phyloP scores from a whole-genome alignment of 2,113 vertebrate genomes.

The Coreoperca whiteheadi region DNA sequence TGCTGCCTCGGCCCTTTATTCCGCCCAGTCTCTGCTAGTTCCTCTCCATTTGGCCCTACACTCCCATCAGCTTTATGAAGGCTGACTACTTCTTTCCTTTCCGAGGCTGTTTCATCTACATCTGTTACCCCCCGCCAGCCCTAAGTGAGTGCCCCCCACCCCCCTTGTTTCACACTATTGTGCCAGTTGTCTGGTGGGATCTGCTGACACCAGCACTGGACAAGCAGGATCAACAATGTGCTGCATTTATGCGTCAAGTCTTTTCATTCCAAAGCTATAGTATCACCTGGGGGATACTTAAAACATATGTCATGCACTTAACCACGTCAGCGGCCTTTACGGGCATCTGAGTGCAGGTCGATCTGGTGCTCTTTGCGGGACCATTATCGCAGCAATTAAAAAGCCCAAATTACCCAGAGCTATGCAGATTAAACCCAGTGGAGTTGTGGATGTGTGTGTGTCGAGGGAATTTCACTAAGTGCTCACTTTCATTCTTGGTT shows the following conservation, averaged over 20 bases:
- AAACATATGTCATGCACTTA: constrained; percentile 66
- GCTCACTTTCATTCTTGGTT: constrained; percentile 35
- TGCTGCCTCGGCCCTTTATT: constrained; percentile 44
- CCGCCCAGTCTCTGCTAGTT: constrained; percentile 75
- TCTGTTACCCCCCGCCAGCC: constrained; percentile 65
- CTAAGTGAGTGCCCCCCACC: constrained; percentile 48
- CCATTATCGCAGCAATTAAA: constrained; percentile 78
- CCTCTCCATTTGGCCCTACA: constrained; percentile 82
- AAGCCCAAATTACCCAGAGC: constrained; percentile 48
- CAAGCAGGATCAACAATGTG: constrained; percentile 58
- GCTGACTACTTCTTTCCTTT: constrained; percentile 71
- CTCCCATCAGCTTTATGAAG: constrained; percentile 79
- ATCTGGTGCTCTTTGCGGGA: constrained; percentile 71
- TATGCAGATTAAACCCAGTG: constrained; percentile 63
- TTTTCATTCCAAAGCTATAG: constrained; percentile 60
- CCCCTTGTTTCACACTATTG: constrained; percentile 70
- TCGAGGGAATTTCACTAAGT: constrained; percentile 49
- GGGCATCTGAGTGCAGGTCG: constrained; percentile 67
- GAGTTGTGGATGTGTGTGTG: constrained; percentile 51
- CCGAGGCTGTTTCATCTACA: constrained; percentile 73
- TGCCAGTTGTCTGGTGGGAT: constrained; percentile 63
- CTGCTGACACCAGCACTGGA: constrained; percentile 65
- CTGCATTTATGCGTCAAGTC: constrained; percentile 56
- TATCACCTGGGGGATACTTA: constrained; percentile 66
- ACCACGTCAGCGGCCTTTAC: constrained; percentile 43